Percentiles rank a stretch among this genome's conserved stretches.
phyloP scores from a whole-genome alignment of 2,888 invertebrate species.

The Cosmorhoe ocellata region DNA sequence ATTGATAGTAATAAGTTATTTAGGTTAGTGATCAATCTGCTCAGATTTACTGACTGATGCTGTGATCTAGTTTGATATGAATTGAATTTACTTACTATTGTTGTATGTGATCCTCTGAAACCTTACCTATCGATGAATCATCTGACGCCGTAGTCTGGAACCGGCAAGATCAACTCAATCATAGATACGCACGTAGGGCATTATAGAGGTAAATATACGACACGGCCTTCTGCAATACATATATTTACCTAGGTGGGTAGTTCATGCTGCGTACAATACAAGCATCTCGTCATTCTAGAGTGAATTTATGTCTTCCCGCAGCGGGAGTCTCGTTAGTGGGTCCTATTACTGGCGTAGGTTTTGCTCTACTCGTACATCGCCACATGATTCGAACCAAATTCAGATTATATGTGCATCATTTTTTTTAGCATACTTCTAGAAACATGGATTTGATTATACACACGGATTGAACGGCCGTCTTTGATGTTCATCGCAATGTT shows the following conservation, averaged over 20 bases:
- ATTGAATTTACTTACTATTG: conserved; percentile 29
- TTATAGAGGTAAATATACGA: conserved; percentile 17
- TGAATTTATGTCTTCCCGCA: conserved; percentile 50
- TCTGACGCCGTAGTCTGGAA: conserved; percentile 47
- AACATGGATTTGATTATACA: no score
- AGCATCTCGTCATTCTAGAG: conserved; percentile 39
- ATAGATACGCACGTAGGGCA: conserved; percentile 1
- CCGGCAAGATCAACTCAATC: conserved; percentile 52
- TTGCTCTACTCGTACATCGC: conserved; percentile 5
- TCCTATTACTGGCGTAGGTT: conserved; percentile 31
- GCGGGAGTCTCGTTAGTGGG: conserved; percentile 49
- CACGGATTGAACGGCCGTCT: no score
- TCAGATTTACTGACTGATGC: no score
- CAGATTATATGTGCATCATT: no score
- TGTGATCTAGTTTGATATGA: no score
- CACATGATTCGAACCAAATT: neutral
- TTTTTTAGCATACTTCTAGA: no score
- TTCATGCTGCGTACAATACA: conserved; percentile 28
- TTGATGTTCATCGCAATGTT: no score
- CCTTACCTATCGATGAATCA: conserved; percentile 65
- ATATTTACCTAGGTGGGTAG: conserved; percentile 23
- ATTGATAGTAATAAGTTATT: conserved; percentile 26
- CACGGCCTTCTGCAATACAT: conserved; percentile 24
- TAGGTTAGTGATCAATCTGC: no score
- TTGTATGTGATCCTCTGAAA: conserved; percentile 41